phyloP scores from a whole-genome alignment of 2,113 vertebrate genomes.

The Collichthys lucidus region DNA sequence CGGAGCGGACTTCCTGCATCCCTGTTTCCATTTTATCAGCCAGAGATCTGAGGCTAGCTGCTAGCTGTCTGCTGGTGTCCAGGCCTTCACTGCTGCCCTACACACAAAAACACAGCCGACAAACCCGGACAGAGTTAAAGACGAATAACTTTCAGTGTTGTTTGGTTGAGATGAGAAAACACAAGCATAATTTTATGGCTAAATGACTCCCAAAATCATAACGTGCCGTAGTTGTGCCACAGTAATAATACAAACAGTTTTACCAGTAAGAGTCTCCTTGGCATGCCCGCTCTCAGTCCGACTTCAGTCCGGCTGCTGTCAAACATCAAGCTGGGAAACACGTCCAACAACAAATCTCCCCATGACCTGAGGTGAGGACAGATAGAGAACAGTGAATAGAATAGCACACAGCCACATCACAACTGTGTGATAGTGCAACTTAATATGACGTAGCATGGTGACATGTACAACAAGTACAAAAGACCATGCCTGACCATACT shows the following conservation, averaged over 20 bases:
- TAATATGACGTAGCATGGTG: too few species aligned
- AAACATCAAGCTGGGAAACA: conserved; percentile 87
- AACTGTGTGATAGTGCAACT: too few species aligned
- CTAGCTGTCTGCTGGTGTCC: conserved; percentile 70
- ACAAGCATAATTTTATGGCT: too few species aligned
- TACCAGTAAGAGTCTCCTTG: conserved; percentile 88
- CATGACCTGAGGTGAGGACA: conserved; percentile 85
- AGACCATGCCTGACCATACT: too few species aligned
- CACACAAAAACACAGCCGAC: not conserved
- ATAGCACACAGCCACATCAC: too few species aligned
- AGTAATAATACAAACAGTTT: conserved; percentile 33
- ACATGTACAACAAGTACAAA: too few species aligned
- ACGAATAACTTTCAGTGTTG: not conserved
- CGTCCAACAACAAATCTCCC: conserved; percentile 91
- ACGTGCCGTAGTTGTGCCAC: not conserved
- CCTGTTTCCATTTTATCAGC: conserved; percentile 84
- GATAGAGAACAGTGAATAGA: not conserved
- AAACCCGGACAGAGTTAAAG: not conserved
- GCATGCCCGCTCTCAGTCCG: conserved; percentile 84
- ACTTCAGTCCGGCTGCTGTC: conserved; percentile 85
- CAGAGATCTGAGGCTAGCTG: conserved; percentile 83
- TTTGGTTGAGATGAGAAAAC: too few species aligned
- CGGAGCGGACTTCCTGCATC: conserved; percentile 75
- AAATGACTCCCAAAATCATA: too few species aligned
- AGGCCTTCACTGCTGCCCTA: conserved; percentile 35